Base-by-base conservation (phyloP, 1,140 invertebrate genomes). In the Argopecten irradians region DNA sequence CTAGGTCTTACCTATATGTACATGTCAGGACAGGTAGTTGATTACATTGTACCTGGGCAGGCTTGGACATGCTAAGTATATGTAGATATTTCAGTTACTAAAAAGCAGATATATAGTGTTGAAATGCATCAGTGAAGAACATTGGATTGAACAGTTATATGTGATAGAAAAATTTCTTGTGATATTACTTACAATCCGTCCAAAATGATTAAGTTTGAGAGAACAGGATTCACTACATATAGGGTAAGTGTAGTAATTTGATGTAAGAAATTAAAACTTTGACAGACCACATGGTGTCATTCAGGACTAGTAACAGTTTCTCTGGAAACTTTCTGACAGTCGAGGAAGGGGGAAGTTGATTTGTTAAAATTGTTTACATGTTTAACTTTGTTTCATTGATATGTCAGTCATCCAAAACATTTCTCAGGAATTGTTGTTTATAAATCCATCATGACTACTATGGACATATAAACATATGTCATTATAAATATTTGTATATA, bases 201-300 rank as follows among this genome's bases (percentile, higher is more conserved):
- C 90, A 93, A 88, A 88, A 94, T 94, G 94, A 94, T 94, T 39
- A 94, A 94, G 86, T 91, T 94, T 93, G 94, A 94, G 86, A 93
- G 93, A 88, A 93, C 92, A 36, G 93, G 93, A 86, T 94, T 94
- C 89, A 94, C 94, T 36, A 94, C 94, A 14, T 94, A 94, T 85
- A 85, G 93, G 93, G 94, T 94, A 87, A 93, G 94, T 93, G 7
- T 0, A 33, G n/a, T 71, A n/a, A n/a, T n/a, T 71, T 5, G 55
- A n/a, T 71, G 55, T 71, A 22, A 28, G n/a, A n/a, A 7, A 71
- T 11, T 28, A 28, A n/a, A 28, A 71, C 8, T 16, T 46, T 46
- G 2, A 28, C 55, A 2, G n/a, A n/a, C 55, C 55, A 28, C 55
- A 71, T 71, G 55, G 22, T 71, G 55, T 71, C 28, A 5, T 71